Evolutionary conservation across 2,113 vertebrate species (phyloP).

Genomic region (Mustela lutreola): DNA sequence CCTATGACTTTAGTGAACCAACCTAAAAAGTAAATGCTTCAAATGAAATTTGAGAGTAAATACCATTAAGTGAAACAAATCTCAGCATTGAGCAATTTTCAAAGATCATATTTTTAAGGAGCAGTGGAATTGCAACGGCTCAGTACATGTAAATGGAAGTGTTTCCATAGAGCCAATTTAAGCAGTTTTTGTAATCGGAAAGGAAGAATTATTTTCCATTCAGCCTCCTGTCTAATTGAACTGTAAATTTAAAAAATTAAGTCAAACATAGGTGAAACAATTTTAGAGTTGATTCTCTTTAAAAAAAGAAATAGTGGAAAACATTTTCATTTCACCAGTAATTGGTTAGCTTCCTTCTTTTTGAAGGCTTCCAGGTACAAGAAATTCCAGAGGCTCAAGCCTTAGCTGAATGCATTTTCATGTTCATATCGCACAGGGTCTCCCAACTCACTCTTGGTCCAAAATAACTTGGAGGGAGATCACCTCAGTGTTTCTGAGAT

Average conservation of each 20-base stretch:
- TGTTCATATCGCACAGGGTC: neutral
- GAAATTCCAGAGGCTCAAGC: neutral
- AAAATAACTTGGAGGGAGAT: neutral
- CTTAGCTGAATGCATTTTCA: neutral
- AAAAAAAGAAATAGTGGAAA: neutral
- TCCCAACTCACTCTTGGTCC: neutral
- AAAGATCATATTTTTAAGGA: constrained; percentile 72
- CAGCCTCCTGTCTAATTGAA: constrained; percentile 44
- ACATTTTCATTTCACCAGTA: neutral
- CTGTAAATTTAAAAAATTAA: constrained; percentile 68
- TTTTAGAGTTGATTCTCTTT: neutral
- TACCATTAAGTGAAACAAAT: constrained; percentile 51
- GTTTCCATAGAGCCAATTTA: constrained; percentile 56
- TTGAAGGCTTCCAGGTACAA: neutral
- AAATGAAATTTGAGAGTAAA: constrained; percentile 53
- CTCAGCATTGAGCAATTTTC: constrained; percentile 58
- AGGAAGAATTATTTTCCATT: constrained; percentile 62
- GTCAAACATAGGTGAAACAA: constrained; percentile 55
- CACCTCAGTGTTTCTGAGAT: neutral
- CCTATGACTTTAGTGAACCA: constrained; percentile 51
- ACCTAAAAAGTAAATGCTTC: constrained; percentile 55
- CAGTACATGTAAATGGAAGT: constrained; percentile 14
- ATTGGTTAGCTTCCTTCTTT: neutral
- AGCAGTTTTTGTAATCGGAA: constrained; percentile 58
- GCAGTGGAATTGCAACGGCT: constrained; percentile 21